Conservation (phyloP, 2,113 vertebrate species). For the Meriones unguiculatus region DNA sequence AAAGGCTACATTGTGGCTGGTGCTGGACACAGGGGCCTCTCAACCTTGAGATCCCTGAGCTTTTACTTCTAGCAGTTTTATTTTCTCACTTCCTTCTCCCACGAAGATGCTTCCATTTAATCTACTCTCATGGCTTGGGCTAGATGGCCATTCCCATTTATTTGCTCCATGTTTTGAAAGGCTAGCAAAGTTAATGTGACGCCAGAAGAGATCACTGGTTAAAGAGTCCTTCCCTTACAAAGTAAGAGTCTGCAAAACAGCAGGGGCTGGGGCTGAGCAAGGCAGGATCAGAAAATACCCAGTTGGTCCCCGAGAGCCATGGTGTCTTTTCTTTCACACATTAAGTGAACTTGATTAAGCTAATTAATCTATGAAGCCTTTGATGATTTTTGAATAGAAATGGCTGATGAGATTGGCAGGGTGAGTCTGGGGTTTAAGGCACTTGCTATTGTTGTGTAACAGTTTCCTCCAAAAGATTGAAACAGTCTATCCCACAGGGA, state of each 20-base stretch:
- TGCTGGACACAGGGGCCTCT: neutral
- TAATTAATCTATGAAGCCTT: constrained; percentile 11
- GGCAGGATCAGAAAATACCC: neutral
- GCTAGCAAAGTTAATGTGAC: neutral
- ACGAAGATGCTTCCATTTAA: neutral
- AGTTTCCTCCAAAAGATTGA: neutral
- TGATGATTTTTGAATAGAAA: constrained; percentile 42
- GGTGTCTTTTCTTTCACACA: neutral
- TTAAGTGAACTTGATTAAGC: neutral
- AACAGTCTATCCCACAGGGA: neutral
- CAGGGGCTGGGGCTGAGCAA: neutral
- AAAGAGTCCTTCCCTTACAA: neutral
- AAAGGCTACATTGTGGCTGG: neutral
- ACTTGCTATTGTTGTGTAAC: neutral
- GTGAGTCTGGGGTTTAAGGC: too few relatives aligned
- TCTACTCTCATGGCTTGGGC: neutral
- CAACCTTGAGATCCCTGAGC: neutral
- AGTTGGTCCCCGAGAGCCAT: neutral
- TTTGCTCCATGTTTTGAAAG: constrained; percentile 13
- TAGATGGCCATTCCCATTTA: neutral
- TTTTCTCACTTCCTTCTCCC: constrained; percentile 37
- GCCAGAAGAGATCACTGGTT: neutral
- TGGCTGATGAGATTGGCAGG: neutral
- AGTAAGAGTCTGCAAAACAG: neutral
- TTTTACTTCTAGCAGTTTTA: neutral